Percentiles rank a stretch among this genome's conserved stretches.
Conservation (phyloP, 1,140 invertebrate genomes). For the Tetramorium parvispinum region DNA sequence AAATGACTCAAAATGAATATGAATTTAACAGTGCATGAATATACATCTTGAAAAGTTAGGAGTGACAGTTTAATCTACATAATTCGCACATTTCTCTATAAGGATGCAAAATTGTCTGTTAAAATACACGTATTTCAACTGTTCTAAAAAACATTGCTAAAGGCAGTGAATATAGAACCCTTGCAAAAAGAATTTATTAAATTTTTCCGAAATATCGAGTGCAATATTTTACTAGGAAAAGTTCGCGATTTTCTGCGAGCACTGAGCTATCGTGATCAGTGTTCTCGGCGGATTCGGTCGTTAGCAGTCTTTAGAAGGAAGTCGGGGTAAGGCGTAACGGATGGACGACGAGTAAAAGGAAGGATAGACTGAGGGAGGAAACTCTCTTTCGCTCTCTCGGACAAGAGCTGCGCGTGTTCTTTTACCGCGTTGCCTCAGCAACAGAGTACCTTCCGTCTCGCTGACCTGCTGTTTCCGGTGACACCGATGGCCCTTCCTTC, state of each 20-base stretch:
- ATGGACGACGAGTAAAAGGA: conserved; percentile 52
- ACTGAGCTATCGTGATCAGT: conserved; percentile 50
- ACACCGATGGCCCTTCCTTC: conserved; percentile 75
- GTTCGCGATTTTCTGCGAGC: neutral
- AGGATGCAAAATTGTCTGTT: neutral
- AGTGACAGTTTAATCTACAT: neutral
- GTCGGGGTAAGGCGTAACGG: conserved; percentile 27
- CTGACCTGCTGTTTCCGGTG: conserved; percentile 79
- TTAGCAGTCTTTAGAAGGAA: conserved; percentile 58
- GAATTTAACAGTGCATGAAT: neutral
- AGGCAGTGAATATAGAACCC: neutral
- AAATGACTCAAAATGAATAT: too few species aligned
- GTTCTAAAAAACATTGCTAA: neutral
- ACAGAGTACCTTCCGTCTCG: conserved; percentile 80
- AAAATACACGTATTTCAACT: neutral
- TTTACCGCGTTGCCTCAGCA: conserved; percentile 79
- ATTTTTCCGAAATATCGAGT: conserved; percentile 10
- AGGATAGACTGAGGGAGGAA: conserved; percentile 48
- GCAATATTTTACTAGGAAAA: conserved; percentile 16
- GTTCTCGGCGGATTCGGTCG: conserved; percentile 57
- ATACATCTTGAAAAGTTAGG: conserved; percentile 6
- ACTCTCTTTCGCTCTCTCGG: conserved; percentile 46
- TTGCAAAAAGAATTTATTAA: neutral
- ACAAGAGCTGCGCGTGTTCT: conserved; percentile 69
- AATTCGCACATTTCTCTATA: neutral